phyloP scores from a whole-genome alignment of 2,113 vertebrate species.

The Scortum barcoo region DNA sequence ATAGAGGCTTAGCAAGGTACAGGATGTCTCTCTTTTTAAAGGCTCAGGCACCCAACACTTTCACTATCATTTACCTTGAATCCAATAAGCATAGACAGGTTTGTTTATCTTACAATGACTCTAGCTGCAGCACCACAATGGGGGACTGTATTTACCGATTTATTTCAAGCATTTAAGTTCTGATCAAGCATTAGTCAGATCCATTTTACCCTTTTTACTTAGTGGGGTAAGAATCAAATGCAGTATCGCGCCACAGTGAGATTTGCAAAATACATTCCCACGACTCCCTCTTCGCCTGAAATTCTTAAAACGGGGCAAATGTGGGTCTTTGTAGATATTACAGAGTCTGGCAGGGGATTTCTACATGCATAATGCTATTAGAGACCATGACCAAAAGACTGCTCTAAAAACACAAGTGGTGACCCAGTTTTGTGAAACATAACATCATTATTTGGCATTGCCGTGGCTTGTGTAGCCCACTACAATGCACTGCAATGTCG shows the following conservation, averaged over 20 bases:
- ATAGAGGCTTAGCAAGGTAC: background rate
- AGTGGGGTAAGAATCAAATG: background rate
- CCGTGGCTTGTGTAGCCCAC: conserved; percentile 44
- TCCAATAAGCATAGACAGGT: background rate
- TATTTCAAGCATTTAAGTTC: background rate
- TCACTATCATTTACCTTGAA: conserved; percentile 5
- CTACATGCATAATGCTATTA: conserved; percentile 56
- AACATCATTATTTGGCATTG: conserved; percentile 57
- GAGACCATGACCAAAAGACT: conserved; percentile 51
- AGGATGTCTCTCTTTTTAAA: conserved; percentile 14
- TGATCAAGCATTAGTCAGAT: background rate
- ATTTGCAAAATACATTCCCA: background rate
- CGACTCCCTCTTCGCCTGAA: background rate
- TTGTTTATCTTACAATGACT: background rate
- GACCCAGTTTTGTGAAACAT: conserved; percentile 72
- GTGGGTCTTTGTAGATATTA: conserved; percentile 20
- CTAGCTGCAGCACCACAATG: background rate
- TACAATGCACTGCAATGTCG: conserved; percentile 14
- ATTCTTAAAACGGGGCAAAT: conserved; percentile 17
- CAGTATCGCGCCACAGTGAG: background rate
- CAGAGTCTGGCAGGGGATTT: conserved; percentile 43
- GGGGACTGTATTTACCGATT: background rate
- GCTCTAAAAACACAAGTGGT: conserved; percentile 57
- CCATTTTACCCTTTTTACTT: background rate
- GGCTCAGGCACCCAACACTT: background rate